Evolutionary conservation across 2,113 vertebrate genomes (phyloP).

Genomic region (Syngnathus scovelli): DNA sequence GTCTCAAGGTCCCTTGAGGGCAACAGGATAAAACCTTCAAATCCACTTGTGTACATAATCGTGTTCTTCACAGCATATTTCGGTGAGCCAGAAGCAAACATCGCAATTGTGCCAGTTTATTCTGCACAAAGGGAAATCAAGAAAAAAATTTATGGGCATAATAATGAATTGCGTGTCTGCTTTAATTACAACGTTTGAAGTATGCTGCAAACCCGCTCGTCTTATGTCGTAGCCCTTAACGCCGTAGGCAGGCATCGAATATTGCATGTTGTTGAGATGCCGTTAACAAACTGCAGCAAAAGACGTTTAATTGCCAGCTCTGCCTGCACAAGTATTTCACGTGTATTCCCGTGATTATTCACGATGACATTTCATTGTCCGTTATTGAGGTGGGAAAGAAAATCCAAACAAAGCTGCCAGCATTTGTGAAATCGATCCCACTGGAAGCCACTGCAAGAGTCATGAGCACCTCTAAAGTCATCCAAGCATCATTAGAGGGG

Average conservation of each 20-base stretch:
- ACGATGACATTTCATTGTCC: conserved; percentile 24
- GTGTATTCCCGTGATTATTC: conserved; percentile 12
- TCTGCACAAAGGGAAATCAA: conserved; percentile 59
- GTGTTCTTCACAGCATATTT: conserved; percentile 21
- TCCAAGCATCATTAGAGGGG: conserved; percentile 28
- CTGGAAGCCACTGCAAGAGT: conserved; percentile 19
- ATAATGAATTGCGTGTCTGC: conserved; percentile 60
- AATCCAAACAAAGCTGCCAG: conserved; percentile 11
- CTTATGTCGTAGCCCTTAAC: conserved; percentile 52
- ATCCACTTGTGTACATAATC: conserved; percentile 3
- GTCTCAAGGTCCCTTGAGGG: not conserved
- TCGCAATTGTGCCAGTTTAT: conserved; percentile 44
- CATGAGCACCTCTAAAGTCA: conserved; percentile 24
- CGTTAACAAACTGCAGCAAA: conserved; percentile 48
- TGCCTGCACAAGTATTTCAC: conserved; percentile 23
- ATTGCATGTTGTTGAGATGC: conserved; percentile 31
- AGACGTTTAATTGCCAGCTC: conserved; percentile 36
- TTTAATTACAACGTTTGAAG: conserved; percentile 68
- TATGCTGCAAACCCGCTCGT: conserved; percentile 47
- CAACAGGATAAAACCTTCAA: conserved; percentile 11
- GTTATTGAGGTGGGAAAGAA: not conserved
- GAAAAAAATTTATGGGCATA: conserved; percentile 64
- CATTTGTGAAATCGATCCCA: conserved; percentile 22
- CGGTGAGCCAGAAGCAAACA: conserved; percentile 24
- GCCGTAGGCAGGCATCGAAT: conserved; percentile 49